Percentiles rank a stretch among this genome's conserved stretches.
Conservation (phyloP, 2,888 invertebrate species). For the Perizoma flavofasciatum region DNA sequence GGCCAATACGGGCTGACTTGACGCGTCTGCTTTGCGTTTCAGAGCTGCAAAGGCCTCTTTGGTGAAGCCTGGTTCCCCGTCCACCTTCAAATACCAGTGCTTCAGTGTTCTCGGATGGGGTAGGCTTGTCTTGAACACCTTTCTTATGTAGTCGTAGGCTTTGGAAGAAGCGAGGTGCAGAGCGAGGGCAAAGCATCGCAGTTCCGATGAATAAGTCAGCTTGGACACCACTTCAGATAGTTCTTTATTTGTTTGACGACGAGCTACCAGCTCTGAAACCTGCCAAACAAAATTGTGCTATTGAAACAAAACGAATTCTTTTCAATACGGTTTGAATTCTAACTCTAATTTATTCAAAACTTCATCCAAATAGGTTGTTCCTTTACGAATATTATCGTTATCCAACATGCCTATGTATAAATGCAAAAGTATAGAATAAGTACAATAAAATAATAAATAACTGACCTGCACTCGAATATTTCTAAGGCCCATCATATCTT, state of each 20-base stretch:
- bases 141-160: constrained; percentile 33
- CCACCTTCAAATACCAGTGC: constrained; percentile 33
- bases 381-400: no score
- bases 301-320: no score
- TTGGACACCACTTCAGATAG: constrained; percentile 21
- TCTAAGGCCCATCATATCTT: constrained; percentile 11
- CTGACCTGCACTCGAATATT: constrained; percentile 10
- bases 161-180: constrained; percentile 36
- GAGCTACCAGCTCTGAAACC: constrained; percentile 18
- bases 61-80: constrained; percentile 35
- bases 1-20: constrained; percentile 24
- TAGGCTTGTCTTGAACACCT: constrained; percentile 29
- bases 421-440: no score
- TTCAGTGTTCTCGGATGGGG: constrained; percentile 38
- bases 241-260: constrained; percentile 23
- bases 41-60: constrained; percentile 32
- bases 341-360: no score
- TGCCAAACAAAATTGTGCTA: background rate
- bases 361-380: no score
- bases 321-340: no score
- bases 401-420: no score
- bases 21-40: constrained; percentile 22
- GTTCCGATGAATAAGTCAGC: constrained; percentile 28
- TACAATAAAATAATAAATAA: no score
- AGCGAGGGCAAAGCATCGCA: constrained; percentile 38